A percentile compares a stretch with the other conserved stretches of the same genome.
Conservation (phyloP, 23 tunicate species). For the Styela plicata region DNA sequence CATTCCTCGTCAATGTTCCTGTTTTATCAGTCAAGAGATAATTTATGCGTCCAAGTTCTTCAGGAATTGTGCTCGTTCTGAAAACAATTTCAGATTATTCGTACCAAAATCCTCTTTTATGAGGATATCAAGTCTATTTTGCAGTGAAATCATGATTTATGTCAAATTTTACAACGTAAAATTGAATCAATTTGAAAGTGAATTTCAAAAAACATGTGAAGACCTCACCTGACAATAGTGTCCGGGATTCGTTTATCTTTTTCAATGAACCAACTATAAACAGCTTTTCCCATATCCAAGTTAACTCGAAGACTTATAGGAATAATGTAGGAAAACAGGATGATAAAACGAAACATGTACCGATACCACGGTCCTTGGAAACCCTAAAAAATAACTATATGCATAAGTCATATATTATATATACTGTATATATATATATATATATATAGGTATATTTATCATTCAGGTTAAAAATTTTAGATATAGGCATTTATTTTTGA, state of each 20-base stretch:
- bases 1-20: conserved; percentile 87
- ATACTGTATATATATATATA: too few relatives aligned
- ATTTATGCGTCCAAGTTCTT: conserved; percentile 86
- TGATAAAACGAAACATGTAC: conserved; percentile 84
- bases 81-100: too few relatives aligned
- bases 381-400: conserved; percentile 63
- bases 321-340: conserved; percentile 90
- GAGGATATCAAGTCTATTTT: too few relatives aligned
- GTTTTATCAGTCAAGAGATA: conserved; percentile 84
- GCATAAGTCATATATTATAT: too few relatives aligned
- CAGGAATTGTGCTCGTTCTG: conserved; percentile 90
- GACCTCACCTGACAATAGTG: conserved; percentile 68
- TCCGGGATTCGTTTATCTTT: conserved; percentile 69
- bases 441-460: too few relatives aligned
- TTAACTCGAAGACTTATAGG: conserved; percentile 89
- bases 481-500: too few relatives aligned
- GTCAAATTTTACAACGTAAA: too few relatives aligned
- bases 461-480: too few relatives aligned
- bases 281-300: conserved; percentile 91
- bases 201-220: too few relatives aligned
- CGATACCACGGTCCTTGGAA: conserved; percentile 94
- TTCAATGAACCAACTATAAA: conserved; percentile 87
- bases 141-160: too few relatives aligned
- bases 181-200: too few relatives aligned
- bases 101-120: too few relatives aligned